A percentile compares a stretch with the other conserved stretches of the same genome.
Conservation (phyloP, 2,113 vertebrate genomes). For the Willisornis vidua region DNA sequence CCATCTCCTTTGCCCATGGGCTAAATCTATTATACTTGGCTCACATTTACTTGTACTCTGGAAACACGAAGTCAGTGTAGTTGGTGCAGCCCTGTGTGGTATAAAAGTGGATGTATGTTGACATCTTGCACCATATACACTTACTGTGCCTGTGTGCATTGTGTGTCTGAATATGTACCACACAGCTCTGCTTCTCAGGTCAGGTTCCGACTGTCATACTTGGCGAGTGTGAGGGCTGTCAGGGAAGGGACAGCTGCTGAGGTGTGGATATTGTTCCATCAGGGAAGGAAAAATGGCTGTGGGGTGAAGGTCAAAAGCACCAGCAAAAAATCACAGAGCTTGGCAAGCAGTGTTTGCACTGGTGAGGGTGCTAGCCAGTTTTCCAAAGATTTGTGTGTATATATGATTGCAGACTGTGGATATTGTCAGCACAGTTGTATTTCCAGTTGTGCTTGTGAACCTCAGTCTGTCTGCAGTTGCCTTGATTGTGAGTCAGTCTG, state of each 20-base stretch:
- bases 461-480: slow-evolving; percentile 41
- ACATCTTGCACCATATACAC: background rate
- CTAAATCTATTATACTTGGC: slow-evolving; percentile 42
- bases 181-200: background rate
- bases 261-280: background rate
- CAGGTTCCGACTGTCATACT: background rate
- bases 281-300: background rate
- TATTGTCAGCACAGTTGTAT: background rate
- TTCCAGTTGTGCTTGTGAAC: slow-evolving; percentile 52
- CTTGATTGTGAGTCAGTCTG: slow-evolving; percentile 64
- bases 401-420: background rate
- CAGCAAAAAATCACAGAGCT: background rate
- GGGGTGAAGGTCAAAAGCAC: background rate
- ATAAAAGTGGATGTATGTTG: background rate
- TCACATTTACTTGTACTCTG: background rate
- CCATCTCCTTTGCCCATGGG: slow-evolving; percentile 27
- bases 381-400: background rate
- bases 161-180: background rate
- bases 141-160: background rate
- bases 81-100: background rate
- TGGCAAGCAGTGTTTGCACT: fast-evolving
- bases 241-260: background rate
- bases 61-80: background rate
- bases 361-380: background rate
- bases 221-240: background rate